Percentiles rank a stretch among this genome's conserved stretches.
These are phyloP conservation scores for Spicauda simplicius DNA, from an alignment of 2,888 invertebrate genomes.

Conservation along the genomic window DNA sequence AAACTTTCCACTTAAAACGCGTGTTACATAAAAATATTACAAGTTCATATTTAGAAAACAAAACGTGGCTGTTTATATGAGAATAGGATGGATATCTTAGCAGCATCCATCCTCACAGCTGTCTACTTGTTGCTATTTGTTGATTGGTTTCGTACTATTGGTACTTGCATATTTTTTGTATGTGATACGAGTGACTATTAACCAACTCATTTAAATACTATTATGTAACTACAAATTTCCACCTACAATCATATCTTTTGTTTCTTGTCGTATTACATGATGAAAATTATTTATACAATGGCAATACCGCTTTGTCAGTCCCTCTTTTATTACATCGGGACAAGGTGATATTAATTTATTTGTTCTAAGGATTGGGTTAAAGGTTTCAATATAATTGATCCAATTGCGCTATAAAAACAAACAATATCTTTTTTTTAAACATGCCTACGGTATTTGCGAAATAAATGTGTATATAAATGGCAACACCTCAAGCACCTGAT, in stretches of 20 bases:
- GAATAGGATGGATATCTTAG: conserved; percentile 61
- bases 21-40: conserved; percentile 52
- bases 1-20: conserved; percentile 64
- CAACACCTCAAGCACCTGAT: conserved; percentile 21
- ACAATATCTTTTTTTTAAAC: not conserved
- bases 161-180: conserved; percentile 51
- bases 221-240: conserved; percentile 25
- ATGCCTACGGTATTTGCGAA: not conserved
- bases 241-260: conserved; percentile 29
- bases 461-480: not conserved
- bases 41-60: conserved; percentile 62
- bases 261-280: conserved; percentile 39
- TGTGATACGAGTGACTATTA: conserved; percentile 65
- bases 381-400: not conserved
- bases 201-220: conserved; percentile 51
- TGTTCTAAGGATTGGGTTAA: not conserved
- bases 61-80: conserved; percentile 62
- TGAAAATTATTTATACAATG: conserved; percentile 42
- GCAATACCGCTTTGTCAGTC: conserved; percentile 37
- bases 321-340: not conserved
- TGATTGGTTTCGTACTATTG: conserved; percentile 36
- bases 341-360: not conserved
- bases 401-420: not conserved
- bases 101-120: conserved; percentile 80
- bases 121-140: conserved; percentile 78